Conservation (phyloP, 2,888 invertebrate genomes). For the Hyposoter didymator region DNA sequence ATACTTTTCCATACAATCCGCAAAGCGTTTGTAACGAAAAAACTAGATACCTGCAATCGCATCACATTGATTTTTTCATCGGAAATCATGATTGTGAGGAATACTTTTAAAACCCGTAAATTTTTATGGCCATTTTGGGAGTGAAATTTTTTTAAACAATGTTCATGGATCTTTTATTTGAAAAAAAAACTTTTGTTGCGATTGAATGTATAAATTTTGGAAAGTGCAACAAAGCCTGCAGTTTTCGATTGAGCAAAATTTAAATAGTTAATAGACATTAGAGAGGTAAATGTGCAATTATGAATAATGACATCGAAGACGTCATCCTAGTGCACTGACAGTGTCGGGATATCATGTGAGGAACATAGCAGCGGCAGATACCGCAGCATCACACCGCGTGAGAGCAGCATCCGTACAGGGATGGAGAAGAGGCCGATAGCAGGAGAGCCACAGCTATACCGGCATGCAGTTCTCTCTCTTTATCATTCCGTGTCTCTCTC, state of each 20-base stretch:
- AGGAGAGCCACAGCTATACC: constrained; percentile 49
- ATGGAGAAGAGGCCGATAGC: constrained; percentile 37
- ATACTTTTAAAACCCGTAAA: neutral
- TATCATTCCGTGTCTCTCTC: constrained; percentile 61
- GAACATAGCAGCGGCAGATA: constrained; percentile 61
- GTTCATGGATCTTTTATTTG: neutral
- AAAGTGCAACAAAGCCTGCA: neutral
- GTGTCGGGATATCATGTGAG: constrained; percentile 78
- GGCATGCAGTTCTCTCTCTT: constrained; percentile 41
- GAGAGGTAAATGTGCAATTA: constrained; percentile 7
- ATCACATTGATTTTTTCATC: neutral
- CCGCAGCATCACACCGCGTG: constrained; percentile 47
- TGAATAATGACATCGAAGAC: constrained; percentile 36
- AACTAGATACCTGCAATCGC: neutral
- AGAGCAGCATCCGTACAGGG: constrained; percentile 58
- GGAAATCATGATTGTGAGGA: neutral
- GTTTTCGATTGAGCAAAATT: neutral
- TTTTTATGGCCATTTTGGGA: neutral
- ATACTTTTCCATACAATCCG: neutral
- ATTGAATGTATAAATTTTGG: neutral
- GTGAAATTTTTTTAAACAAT: neutral
- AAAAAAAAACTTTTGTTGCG: neutral
- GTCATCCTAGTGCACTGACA: constrained; percentile 36
- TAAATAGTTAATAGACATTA: neutral
- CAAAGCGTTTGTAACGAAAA: neutral